Evolutionary conservation across 1,140 invertebrate genomes (phyloP).

Genomic region (Anadara kagoshimensis): DNA sequence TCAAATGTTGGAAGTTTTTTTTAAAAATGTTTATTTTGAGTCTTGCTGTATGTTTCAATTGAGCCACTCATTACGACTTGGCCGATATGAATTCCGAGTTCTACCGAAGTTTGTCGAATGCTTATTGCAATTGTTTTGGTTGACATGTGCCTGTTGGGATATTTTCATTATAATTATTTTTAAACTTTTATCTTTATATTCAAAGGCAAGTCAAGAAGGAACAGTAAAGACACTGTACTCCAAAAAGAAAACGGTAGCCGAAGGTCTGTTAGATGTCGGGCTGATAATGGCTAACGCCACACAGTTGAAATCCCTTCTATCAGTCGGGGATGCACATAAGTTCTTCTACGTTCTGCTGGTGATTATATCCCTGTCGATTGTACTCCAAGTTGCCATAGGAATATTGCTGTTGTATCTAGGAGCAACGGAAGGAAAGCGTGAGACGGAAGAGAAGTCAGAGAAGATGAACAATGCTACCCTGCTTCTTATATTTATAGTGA

Average conservation of each 20-base stretch:
- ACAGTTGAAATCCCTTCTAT: conserved; percentile 51
- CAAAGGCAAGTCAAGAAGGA: too few species aligned
- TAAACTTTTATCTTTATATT: too few species aligned
- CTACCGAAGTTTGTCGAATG: too few species aligned
- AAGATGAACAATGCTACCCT: conserved; percentile 32
- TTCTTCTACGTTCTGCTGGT: conserved; percentile 32
- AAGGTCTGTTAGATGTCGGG: conserved; percentile 56
- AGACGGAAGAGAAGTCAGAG: conserved; percentile 18
- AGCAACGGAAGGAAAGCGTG: conserved; percentile 17
- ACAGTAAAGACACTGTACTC: too few species aligned
- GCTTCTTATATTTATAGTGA: conserved; percentile 22
- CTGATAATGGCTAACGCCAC: conserved; percentile 56
- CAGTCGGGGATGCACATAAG: conserved; percentile 9
- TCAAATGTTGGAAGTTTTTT: too few species aligned
- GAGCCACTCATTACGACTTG: too few species aligned
- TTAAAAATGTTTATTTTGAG: too few species aligned
- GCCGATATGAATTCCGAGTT: too few species aligned
- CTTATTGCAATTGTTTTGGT: too few species aligned
- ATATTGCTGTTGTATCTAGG: conserved; percentile 28
- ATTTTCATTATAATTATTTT: too few species aligned
- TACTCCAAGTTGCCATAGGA: conserved; percentile 29
- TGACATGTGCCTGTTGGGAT: too few species aligned
- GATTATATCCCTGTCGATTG: conserved; percentile 34
- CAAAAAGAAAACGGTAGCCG: conserved; percentile 54
- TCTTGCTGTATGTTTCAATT: too few species aligned